Percentiles rank a stretch among this genome's conserved stretches.
These are phyloP conservation scores for Parauchenoglanis ngamensis DNA, from an alignment of 2,797 vertebrate species.

Conservation along the genomic window DNA sequence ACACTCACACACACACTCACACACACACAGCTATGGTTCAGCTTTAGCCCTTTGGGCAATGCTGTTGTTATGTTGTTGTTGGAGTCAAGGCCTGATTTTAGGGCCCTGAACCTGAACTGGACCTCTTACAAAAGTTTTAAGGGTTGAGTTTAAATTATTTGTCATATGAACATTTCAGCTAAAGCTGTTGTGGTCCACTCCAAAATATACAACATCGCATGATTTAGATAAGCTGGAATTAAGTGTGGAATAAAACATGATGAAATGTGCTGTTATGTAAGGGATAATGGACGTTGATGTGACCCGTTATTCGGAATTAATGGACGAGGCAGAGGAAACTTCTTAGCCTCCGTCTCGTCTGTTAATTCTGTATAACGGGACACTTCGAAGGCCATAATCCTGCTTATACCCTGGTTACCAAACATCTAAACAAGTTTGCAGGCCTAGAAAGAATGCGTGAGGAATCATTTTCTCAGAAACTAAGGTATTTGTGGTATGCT, in stretches of 20 bases:
- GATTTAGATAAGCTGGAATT: not conserved
- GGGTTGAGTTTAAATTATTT: slow-evolving; percentile 68
- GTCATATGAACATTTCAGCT: not conserved
- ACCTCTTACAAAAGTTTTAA: slow-evolving; percentile 67
- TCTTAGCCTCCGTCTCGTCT: too few species aligned
- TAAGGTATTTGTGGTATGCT: too few species aligned
- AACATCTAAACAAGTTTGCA: too few species aligned
- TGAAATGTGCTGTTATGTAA: too few species aligned
- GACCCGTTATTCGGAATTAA: too few species aligned
- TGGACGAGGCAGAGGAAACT: too few species aligned
- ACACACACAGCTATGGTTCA: slow-evolving; percentile 8
- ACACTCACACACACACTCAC: not conserved
- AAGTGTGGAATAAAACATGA: not conserved
- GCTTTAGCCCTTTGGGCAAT: slow-evolving; percentile 22
- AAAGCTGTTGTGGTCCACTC: not conserved
- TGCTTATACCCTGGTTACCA: too few species aligned
- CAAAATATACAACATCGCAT: not conserved
- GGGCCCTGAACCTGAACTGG: slow-evolving; percentile 52
- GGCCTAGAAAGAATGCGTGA: too few species aligned
- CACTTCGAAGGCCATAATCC: too few species aligned
- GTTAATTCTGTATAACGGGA: too few species aligned
- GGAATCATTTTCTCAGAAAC: too few species aligned
- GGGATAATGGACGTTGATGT: too few species aligned
- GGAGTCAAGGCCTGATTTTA: slow-evolving; percentile 23
- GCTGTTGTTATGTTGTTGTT: slow-evolving; percentile 27